Evolutionary conservation across 2,113 vertebrate genomes (phyloP).

Genomic region (Rhynchomys soricoides): DNA sequence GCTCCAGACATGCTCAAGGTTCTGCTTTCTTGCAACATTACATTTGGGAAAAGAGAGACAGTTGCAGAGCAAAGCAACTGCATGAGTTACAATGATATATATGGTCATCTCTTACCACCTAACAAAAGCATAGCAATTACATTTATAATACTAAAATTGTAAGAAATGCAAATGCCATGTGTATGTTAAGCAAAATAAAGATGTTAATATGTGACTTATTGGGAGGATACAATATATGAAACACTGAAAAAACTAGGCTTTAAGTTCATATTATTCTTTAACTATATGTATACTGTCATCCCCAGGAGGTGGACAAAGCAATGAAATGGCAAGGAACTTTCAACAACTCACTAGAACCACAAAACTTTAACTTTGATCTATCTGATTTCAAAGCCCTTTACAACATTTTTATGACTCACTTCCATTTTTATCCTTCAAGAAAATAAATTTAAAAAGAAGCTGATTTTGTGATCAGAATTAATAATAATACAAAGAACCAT

Average conservation of each 20-base stretch:
- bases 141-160: not conserved
- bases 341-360: not conserved
- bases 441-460: not conserved
- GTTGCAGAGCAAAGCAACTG: not conserved
- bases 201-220: not conserved
- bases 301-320: not conserved
- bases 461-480: not conserved
- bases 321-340: not conserved
- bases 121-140: not conserved
- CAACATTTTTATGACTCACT: not conserved
- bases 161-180: not conserved
- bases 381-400: not conserved
- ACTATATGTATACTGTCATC: not conserved
- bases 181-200: not conserved
- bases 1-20: not conserved
- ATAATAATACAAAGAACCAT: conserved; percentile 6
- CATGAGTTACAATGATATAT: not conserved
- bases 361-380: not conserved
- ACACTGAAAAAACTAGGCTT: not conserved
- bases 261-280: not conserved
- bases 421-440: not conserved
- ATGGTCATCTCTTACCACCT: not conserved
- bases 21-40: not conserved
- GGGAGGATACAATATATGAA: not conserved
- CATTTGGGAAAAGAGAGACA: not conserved